A percentile compares a stretch with the other conserved stretches of the same genome.
phyloP scores from a whole-genome alignment of 2,113 vertebrate genomes.

The Hymenochirus boettgeri region DNA sequence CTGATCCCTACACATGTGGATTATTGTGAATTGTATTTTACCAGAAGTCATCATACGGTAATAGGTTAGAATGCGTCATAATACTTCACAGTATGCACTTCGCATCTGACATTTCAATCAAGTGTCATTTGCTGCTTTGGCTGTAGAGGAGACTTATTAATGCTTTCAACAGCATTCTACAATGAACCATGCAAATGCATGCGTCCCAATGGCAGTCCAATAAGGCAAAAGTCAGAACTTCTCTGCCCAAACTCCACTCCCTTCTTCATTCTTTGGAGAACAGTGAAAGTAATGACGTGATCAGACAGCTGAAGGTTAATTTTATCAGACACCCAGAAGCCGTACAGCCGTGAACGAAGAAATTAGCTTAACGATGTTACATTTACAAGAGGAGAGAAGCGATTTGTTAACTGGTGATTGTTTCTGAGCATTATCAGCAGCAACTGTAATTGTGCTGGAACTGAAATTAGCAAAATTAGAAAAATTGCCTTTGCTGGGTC shows the following conservation, averaged over 20 bases:
- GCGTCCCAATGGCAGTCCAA: too few species aligned
- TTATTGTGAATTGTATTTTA: too few species aligned
- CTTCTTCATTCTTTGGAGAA: neutral
- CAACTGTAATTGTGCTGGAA: conserved; percentile 93
- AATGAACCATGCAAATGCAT: too few species aligned
- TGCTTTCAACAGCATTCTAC: too few species aligned
- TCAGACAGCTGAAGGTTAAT: conserved; percentile 65
- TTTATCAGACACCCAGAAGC: conserved; percentile 72
- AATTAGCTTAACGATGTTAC: conserved; percentile 85
- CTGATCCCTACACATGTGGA: too few species aligned
- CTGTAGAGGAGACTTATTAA: too few species aligned
- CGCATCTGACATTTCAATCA: too few species aligned
- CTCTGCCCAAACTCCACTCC: neutral
- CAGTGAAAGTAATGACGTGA: conserved; percentile 1
- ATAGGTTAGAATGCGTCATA: too few species aligned
- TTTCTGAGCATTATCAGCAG: conserved; percentile 86
- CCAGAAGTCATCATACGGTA: too few species aligned
- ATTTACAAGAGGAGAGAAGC: conserved; percentile 84
- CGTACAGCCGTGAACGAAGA: conserved; percentile 71
- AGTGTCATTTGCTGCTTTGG: too few species aligned
- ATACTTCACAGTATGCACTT: too few species aligned
- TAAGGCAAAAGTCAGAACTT: too few species aligned
- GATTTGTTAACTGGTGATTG: conserved; percentile 78
- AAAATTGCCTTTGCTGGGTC: conserved; percentile 83
- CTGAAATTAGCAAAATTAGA: conserved; percentile 97